Conservation (phyloP, 2,113 vertebrate species). For the Cavia aperea region DNA sequence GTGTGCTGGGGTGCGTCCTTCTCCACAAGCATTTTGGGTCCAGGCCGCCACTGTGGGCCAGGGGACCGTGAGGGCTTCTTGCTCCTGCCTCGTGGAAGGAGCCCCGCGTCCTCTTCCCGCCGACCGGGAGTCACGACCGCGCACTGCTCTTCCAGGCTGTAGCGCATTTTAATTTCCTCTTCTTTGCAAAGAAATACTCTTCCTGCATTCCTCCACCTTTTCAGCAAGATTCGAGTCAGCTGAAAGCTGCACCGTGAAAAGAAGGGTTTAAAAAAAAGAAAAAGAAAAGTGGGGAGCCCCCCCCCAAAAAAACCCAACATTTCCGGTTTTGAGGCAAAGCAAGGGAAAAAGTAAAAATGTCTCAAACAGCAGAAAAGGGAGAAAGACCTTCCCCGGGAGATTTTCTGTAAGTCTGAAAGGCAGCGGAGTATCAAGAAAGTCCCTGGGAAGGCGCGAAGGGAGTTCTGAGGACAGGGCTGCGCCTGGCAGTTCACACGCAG, state of each 20-base stretch:
- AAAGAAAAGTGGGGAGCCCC: fast-evolving
- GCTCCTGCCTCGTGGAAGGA: not conserved
- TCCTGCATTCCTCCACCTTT: constrained; percentile 23
- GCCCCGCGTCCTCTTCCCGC: fast-evolving
- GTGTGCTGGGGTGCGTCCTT: not conserved
- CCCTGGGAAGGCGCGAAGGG: not conserved
- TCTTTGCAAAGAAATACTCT: constrained; percentile 40
- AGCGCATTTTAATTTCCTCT: constrained; percentile 57
- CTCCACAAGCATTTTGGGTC: not conserved
- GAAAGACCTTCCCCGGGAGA: not conserved
- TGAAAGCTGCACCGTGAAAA: constrained; percentile 31
- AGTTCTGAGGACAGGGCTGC: fast-evolving
- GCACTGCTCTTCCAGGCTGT: fast-evolving
- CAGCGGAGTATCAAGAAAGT: not conserved
- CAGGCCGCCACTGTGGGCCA: not conserved
- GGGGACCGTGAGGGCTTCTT: fast-evolving
- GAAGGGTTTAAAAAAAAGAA: not conserved
- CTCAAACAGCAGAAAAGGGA: not conserved
- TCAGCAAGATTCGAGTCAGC: constrained; percentile 43
- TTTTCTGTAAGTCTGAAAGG: not conserved
- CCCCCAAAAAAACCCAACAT: not conserved
- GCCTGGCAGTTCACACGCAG: no score
- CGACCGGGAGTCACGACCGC: fast-evolving
- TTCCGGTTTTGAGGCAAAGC: not conserved
- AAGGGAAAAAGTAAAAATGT: not conserved